Conservation (phyloP, 2,888 invertebrate genomes). For the Loripinus fragilis region DNA sequence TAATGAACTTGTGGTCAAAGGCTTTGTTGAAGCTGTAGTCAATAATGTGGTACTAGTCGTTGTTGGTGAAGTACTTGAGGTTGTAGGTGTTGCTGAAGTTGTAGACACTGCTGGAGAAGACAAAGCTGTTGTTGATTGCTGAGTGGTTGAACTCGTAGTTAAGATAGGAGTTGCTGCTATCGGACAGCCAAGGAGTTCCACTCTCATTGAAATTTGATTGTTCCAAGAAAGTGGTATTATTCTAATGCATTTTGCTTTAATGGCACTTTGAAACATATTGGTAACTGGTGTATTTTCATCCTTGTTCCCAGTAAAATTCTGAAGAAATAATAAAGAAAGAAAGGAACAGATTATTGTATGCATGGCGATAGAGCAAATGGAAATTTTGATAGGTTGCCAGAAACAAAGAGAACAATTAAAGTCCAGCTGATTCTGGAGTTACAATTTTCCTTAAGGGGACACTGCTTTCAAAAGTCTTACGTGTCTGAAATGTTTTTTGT, state of each 20-base stretch:
- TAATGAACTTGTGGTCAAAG: background rate
- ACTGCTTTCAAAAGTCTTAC: no score
- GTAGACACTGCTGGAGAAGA: background rate
- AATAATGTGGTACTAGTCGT: background rate
- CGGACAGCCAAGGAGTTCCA: conserved; percentile 67
- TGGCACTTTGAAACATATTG: conserved; percentile 60
- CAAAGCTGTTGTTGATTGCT: conserved; percentile 2
- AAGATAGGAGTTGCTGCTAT: conserved; percentile 42
- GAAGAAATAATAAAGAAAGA: conserved; percentile 12
- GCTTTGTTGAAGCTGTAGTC: conserved; percentile 2
- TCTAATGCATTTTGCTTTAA: conserved; percentile 65
- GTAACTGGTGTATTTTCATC: conserved; percentile 60
- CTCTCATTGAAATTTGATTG: conserved; percentile 60
- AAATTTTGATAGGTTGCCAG: background rate
- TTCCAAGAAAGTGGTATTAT: conserved; percentile 62
- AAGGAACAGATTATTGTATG: no score
- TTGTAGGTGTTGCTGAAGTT: background rate
- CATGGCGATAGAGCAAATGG: no score
- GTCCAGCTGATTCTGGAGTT: background rate
- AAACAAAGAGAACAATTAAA: background rate
- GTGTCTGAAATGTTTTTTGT: no score
- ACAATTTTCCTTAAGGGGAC: no score
- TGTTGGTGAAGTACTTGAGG: background rate
- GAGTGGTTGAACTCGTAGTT: background rate
- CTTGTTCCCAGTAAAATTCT: conserved; percentile 63